Evolutionary conservation across 2,113 vertebrate genomes (phyloP), one percentile per base, ranked within the genome.

Genomic region (Takifugu flavidus): DNA sequence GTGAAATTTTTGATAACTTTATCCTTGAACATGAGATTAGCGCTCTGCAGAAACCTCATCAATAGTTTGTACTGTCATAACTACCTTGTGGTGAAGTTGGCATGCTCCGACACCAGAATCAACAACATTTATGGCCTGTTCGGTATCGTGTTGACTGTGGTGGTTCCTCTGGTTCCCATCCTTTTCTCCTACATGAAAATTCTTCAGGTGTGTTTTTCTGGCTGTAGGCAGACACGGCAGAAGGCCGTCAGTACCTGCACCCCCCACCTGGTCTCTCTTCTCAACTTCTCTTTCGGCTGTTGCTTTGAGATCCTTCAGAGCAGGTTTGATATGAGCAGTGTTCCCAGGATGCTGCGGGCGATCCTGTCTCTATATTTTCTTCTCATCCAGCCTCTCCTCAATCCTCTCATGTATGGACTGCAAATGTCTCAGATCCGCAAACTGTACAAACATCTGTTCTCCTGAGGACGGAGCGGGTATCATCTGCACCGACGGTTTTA

Each of bases 231-330:
- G 57, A 70, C 29, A 0, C 8, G 75, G 7, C 67, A 70, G 3
- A 80, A 59, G 60, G 81, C 72, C 0, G 4, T 79, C 25, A 75
- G 64, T 1, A 79, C 77, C 44, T 79, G 74, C 45, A 26, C 61
- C 2, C 80, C 80, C 59, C 77, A 82, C 20, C 47, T 79, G 0
- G n/a, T 6, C 0, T 69, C 74, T 0, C 62, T 83, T 0, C 0
- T 79, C 0, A 76, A 76, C 45, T 76, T 69, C 4, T 47, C 60
- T 3, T 70, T 70, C 3, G 73, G 67, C 0, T 53, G 49, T 14
- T 44, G 6, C 4, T 66, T 70, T 46, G 67, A 70, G 42, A 61
- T 70, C 6, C 1, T 65, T 0, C 72, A 70, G 61, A 65, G 47
- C 10, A 54, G 72, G 0, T 70, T 70, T 25, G 13, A 70, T 25